Base-by-base conservation (phyloP, 2,113 vertebrate species). In the Meleagris gallopavo region DNA sequence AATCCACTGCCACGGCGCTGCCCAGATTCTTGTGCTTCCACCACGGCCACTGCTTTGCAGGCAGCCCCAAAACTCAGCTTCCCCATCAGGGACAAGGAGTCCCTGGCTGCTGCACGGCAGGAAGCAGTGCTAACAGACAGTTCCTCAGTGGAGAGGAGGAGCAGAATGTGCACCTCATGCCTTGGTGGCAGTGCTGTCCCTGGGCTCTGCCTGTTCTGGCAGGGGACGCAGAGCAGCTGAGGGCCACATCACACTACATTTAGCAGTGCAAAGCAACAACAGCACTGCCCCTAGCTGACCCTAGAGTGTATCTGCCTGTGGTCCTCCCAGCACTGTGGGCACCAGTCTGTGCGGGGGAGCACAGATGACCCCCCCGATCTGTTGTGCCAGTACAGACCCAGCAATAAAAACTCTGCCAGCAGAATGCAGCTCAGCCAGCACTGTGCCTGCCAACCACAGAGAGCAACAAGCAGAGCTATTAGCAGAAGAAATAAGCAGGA, bases 241-340 rank as follows among this genome's bases (percentile, higher is more conserved):
- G 74, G 46, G 83, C 74, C 57, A 22, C 14, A 16, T 4, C 36
- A 3, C 3, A 14, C 22, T 24, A 27, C 27, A 20, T 4, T 41
- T 66, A 67, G 58, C 60, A 48, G 36, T 72, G 86, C 52, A 50
- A 71, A 71, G 18, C 40, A 38, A 16, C 18, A 40, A 4, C 3
- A 12, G 12, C 69, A 43, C 18, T 0, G 6, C 38, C 25, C 62
- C 78, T 32, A 65, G 29, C 61, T 21, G 30, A 14, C 12, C 10
- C 11, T 38, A 11, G 9, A 0, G 27, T 1, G 2, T 76, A 15
- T 22, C 48, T 50, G 48, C 48, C 48, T 24, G 11, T 24, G 48
- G 48, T 54, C 2, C 0, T 41, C 52, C 46, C 8, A 0, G 5
- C 1, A 0, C 27, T 0, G 0, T 3, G 29, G 46, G 46, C n/a